phyloP scores from a whole-genome alignment of 2,113 vertebrate genomes.

The Plotosus lineatus region DNA sequence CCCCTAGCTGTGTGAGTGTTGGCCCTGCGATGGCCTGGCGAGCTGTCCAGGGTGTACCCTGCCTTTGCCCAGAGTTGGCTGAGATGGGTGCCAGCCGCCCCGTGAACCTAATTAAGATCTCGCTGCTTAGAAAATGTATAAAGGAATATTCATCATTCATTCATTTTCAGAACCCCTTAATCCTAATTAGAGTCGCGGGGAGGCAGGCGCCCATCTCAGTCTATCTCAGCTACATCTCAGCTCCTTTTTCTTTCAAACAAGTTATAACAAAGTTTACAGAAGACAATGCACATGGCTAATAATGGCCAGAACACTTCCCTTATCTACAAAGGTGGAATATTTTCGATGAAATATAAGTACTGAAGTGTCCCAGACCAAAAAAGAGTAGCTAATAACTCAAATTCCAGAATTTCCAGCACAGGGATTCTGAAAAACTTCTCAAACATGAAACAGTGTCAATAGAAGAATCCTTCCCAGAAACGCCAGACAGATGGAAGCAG shows the following conservation, averaged over 20 bases:
- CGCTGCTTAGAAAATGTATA: no score
- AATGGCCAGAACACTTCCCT: not conserved
- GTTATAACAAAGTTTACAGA: not conserved
- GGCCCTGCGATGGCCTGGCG: no score
- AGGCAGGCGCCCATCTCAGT: no score
- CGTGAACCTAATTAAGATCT: no score
- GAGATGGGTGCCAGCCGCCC: no score
- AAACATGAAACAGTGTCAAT: conserved; percentile 9
- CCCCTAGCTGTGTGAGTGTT: no score
- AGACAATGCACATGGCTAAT: not conserved
- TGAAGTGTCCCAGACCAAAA: conserved; percentile 3
- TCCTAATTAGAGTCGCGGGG: no score
- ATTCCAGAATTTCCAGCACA: conserved; percentile 13
- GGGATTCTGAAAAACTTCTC: not conserved
- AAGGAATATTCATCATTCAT: no score
- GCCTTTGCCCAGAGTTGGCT: no score
- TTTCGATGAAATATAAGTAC: not conserved
- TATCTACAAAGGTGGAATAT: not conserved
- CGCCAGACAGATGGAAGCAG: conserved; percentile 25
- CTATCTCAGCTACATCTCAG: no score
- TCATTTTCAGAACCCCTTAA: no score
- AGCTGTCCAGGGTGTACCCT: no score
- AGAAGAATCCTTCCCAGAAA: not conserved
- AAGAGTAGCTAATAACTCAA: conserved; percentile 20
- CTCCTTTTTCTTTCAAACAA: not conserved